These are phyloP conservation scores for Margaritifera margaritifera DNA, from an alignment of 2,888 invertebrate genomes.

Conservation along the genomic window DNA sequence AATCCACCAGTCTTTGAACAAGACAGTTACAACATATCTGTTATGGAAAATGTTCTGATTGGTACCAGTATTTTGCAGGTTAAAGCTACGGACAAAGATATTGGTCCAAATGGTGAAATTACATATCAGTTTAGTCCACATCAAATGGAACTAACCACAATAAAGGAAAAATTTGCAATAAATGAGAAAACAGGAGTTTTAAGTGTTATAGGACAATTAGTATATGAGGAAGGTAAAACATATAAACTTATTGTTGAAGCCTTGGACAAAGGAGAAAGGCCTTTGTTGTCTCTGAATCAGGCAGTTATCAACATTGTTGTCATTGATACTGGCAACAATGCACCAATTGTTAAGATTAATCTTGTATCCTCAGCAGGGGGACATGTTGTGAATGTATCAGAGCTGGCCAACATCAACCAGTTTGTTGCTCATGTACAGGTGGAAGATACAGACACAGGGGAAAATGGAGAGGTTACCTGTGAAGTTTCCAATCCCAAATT, in stretches of 20 bases:
- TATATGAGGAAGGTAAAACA: conserved; percentile 48
- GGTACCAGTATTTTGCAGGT: conserved; percentile 74
- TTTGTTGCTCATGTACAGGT: conserved; percentile 68
- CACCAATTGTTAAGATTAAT: conserved; percentile 79
- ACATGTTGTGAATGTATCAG: conserved; percentile 51
- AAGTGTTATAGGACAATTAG: conserved; percentile 50
- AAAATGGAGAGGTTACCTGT: conserved; percentile 52
- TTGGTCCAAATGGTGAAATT: conserved; percentile 82
- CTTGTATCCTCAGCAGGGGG: conserved; percentile 35
- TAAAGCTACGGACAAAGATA: conserved; percentile 87
- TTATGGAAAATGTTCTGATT: conserved; percentile 48
- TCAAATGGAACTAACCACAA: conserved; percentile 34
- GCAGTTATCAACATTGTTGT: conserved; percentile 74
- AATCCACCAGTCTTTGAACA: conserved; percentile 55
- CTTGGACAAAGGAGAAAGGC: conserved; percentile 51
- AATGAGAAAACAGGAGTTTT: conserved; percentile 56
- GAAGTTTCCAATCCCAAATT: conserved; percentile 41
- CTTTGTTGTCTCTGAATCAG: conserved; percentile 45
- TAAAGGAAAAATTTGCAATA: conserved; percentile 51
- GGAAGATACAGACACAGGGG: conserved; percentile 64
- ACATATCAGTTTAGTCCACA: conserved; percentile 71
- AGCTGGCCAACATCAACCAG: conserved; percentile 55
- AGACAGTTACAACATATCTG: conserved; percentile 48
- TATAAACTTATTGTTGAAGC: conserved; percentile 58
- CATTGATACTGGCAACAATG: conserved; percentile 92